Percentiles rank a stretch among this genome's conserved stretches.
Evolutionary conservation across 1,140 invertebrate species (phyloP).

Genomic region (Mamestra configurata): DNA sequence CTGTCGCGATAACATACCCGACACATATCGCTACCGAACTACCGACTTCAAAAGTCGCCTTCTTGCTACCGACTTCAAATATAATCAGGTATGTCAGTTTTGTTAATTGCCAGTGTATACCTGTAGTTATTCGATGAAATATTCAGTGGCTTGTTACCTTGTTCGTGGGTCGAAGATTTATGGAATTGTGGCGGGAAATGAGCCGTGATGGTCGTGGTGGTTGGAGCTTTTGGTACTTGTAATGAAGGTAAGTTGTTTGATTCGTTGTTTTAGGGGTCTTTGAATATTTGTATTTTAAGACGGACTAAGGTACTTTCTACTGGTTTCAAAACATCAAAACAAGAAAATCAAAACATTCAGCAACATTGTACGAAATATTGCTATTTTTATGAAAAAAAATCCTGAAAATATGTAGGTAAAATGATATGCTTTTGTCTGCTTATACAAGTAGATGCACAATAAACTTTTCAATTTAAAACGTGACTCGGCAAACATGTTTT

Average conservation of each 20-base stretch:
- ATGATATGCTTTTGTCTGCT: too few relatives aligned
- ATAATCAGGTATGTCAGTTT: conserved; percentile 36
- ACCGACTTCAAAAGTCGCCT: background rate
- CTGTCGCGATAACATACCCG: background rate
- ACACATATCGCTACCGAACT: background rate
- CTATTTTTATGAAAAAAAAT: too few relatives aligned
- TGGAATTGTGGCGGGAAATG: background rate
- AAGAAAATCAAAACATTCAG: too few relatives aligned
- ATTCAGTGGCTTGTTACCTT: background rate
- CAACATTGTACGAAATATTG: too few relatives aligned
- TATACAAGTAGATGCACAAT: too few relatives aligned
- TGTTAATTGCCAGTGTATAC: conserved; percentile 21
- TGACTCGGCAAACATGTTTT: background rate
- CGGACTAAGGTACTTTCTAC: too few relatives aligned
- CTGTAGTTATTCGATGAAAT: conserved; percentile 5
- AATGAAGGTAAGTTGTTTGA: background rate
- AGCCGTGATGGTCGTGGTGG: background rate
- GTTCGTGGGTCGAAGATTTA: background rate
- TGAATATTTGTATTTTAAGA: too few relatives aligned
- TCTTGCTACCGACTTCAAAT: background rate
- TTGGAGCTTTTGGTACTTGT: background rate
- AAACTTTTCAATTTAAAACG: background rate
- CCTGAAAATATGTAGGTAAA: too few relatives aligned
- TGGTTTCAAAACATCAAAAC: too few relatives aligned
- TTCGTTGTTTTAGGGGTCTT: too few relatives aligned